These are phyloP conservation scores for Drosophila pachea DNA, from an alignment of 1,140 invertebrate species.

Conservation along the genomic window DNA sequence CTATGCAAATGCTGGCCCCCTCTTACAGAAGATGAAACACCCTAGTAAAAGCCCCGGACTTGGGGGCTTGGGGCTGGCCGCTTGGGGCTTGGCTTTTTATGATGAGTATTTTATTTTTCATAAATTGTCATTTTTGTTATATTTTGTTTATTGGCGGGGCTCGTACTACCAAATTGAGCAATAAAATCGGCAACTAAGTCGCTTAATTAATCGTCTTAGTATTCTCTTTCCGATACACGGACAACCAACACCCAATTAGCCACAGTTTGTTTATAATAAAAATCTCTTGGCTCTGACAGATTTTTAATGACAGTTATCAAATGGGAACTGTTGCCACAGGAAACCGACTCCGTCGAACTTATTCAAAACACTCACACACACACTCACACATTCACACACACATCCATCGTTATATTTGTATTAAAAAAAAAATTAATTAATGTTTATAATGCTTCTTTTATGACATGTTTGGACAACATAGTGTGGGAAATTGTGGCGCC, in stretches of 20 bases:
- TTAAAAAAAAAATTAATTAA: constrained; percentile 62
- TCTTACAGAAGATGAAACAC: constrained; percentile 9
- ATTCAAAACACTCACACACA: constrained; percentile 14
- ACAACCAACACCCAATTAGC: constrained; percentile 68
- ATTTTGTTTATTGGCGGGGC: constrained; percentile 41
- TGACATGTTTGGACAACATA: constrained; percentile 47
- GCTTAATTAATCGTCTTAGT: constrained; percentile 66
- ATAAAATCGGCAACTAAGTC: constrained; percentile 60
- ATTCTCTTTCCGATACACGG: constrained; percentile 41
- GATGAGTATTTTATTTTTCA: constrained; percentile 54
- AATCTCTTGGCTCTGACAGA: constrained; percentile 31
- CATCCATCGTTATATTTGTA: constrained; percentile 37
- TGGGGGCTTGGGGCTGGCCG: too few relatives aligned
- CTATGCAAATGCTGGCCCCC: constrained; percentile 64
- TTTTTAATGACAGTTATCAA: constrained; percentile 70
- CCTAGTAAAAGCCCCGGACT: constrained; percentile 2
- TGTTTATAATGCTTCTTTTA: constrained; percentile 57
- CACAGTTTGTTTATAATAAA: constrained; percentile 57
- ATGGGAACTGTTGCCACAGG: constrained; percentile 61
- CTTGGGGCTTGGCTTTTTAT: constrained; percentile 31
- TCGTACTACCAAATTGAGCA: constrained; percentile 64
- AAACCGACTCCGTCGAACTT: constrained; percentile 31
- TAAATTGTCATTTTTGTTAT: constrained; percentile 70
- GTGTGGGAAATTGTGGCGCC: constrained; percentile 65
- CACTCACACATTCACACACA: neutral